Evolutionary conservation across 2,888 invertebrate genomes (phyloP).

Genomic region (Zootermopsis nevadensis): DNA sequence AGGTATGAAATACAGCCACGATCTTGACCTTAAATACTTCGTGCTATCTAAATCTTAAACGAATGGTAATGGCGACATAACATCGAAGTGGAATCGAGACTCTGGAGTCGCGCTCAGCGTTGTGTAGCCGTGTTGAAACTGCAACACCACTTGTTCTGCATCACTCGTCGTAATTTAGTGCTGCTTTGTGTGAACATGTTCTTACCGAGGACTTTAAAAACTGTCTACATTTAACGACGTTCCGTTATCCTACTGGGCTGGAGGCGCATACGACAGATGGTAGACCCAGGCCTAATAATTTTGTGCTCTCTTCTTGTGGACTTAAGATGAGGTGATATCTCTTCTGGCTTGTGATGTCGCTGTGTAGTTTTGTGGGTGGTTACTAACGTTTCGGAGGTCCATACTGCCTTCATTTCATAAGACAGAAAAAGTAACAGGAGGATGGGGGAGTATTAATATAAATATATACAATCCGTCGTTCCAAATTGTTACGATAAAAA

Average conservation of each 20-base stretch:
- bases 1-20: neutral
- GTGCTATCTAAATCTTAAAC: neutral
- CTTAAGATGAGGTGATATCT: no score
- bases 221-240: neutral
- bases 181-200: neutral
- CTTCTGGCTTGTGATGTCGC: no score
- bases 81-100: neutral
- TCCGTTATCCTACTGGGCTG: neutral
- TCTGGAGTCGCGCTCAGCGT: neutral
- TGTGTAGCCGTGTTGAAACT: no score
- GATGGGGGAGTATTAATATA: no score
- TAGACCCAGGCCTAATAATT: neutral
- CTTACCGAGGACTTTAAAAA: neutral
- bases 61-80: slow-evolving; percentile 6
- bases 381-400: no score
- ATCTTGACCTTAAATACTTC: neutral
- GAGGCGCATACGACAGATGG: neutral
- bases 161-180: neutral
- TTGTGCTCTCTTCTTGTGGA: no score
- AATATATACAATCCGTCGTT: no score
- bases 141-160: neutral
- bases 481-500: no score
- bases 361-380: no score
- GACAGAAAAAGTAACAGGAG: no score
- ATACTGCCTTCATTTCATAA: no score